Base-by-base conservation (phyloP, 2,797 vertebrate species). In the Hephaestus fuliginosus region DNA sequence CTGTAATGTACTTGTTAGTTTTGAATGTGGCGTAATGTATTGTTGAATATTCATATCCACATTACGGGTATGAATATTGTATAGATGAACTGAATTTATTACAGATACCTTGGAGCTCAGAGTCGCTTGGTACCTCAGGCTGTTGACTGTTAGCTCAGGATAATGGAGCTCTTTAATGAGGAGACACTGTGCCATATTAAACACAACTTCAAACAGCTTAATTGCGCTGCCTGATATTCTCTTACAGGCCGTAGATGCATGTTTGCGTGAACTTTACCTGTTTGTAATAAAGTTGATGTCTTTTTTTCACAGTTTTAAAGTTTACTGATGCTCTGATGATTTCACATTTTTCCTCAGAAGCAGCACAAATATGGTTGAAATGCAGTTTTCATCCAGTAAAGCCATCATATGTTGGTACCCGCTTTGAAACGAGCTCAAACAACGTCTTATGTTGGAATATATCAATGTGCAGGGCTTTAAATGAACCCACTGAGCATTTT, bases 151-250 rank as follows among this genome's bases (percentile, higher is more conserved):
- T 8, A 22, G 25, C 3, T n/a, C 17, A 17, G 17, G 22, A 28
- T 46, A 58, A 74, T 48, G 17, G 30, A 73, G 55, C 55, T 25
- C 9, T 43, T 51, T 60, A 17, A 49, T 15, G 25, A 41, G 52
- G 22, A 71, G 28, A 53, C 22, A 10, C 10, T 2, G 39, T 20
- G 52, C 18, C 13, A 20, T 18, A 20, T 28, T 9, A 51, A 20
- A 55, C 36, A 49, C 13, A 0, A 12, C n/a, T 55, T 65, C 0
- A 30, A 43, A 20, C 30, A 17, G 18, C 49, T 43, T 18, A 15
- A 30, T 17, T 39, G 4, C 30, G 39, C 30, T n/a, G 17, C 8
- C 11, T 36, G 11, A 30, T 15, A 13, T 33, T 22, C 20, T 62
- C n/a, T 28, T 12, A 36, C 2, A 41, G 14, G 12, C 17, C 22